A percentile compares a stretch with the other conserved stretches of the same genome.
phyloP scores from a whole-genome alignment of 1,140 invertebrate species.

The Oedothorax gibbosus region DNA sequence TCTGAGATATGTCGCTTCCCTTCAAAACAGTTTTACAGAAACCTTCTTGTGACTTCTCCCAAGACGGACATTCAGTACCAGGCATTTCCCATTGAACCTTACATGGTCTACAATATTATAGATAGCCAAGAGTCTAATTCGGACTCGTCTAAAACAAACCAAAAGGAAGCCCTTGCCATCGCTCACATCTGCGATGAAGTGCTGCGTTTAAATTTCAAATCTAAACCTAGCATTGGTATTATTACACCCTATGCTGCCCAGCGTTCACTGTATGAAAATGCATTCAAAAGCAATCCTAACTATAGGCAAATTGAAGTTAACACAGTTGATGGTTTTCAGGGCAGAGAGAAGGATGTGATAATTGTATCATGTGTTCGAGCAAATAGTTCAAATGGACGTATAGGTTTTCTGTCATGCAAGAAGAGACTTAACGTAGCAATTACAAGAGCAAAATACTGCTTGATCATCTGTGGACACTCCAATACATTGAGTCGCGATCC shows the following conservation, averaged over 20 bases:
- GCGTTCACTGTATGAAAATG: conserved; percentile 64
- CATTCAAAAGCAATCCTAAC: conserved; percentile 1
- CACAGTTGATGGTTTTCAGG: conserved; percentile 93
- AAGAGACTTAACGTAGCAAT: conserved; percentile 85
- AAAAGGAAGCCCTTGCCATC: conserved; percentile 68
- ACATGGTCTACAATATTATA: conserved; percentile 72
- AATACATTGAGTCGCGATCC: conserved; percentile 68
- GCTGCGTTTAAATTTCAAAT: conserved; percentile 53
- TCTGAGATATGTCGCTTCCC: conserved; percentile 81
- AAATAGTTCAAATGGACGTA: conserved; percentile 45
- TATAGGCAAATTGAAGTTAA: conserved; percentile 75
- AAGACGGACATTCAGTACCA: conserved; percentile 14
- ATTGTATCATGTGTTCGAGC: conserved; percentile 88
- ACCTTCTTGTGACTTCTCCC: conserved; percentile 71
- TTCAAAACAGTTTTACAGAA: conserved; percentile 81
- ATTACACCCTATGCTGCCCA: conserved; percentile 84
- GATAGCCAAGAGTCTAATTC: conserved; percentile 59
- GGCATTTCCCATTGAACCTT: conserved; percentile 70
- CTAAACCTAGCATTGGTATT: conserved; percentile 70
- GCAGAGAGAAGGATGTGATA: conserved; percentile 89
- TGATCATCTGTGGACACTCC: conserved; percentile 77
- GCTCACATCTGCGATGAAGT: conserved; percentile 73
- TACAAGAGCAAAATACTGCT: conserved; percentile 78
- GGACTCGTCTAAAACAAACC: conserved; percentile 66
- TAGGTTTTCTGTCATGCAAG: conserved; percentile 75